These are phyloP conservation scores for Hetaerina titia DNA, from an alignment of 2,888 invertebrate species.

Conservation along the genomic window DNA sequence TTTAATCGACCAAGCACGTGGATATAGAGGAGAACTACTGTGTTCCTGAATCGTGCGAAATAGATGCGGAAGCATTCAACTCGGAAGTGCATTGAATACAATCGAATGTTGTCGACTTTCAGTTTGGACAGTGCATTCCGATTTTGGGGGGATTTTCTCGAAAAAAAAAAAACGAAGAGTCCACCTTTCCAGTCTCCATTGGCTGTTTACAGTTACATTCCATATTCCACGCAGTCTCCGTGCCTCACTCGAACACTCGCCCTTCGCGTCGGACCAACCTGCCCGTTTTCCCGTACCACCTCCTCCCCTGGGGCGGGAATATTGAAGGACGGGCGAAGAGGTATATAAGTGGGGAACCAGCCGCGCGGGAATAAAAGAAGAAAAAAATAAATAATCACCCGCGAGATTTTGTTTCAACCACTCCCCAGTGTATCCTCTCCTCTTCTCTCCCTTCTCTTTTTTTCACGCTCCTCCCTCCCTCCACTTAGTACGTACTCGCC, in stretches of 20 bases:
- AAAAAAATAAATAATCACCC: neutral
- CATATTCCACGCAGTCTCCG: neutral
- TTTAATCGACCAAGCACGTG: too few species aligned
- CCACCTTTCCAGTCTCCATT: neutral
- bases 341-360: neutral
- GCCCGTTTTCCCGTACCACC: neutral
- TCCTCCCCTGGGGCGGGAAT: neutral
- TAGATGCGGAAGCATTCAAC: too few species aligned
- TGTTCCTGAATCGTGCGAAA: too few species aligned
- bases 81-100: too few species aligned
- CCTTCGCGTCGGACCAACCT: neutral
- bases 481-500: neutral
- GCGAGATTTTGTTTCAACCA: conserved; percentile 15
- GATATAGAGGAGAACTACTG: too few species aligned
- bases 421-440: neutral
- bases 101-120: too few species aligned
- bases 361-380: neutral
- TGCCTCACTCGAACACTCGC: neutral
- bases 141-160: too few species aligned
- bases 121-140: too few species aligned
- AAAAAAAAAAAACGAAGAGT: too few species aligned
- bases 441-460: neutral
- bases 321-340: neutral
- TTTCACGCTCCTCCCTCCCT: neutral
- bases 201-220: neutral